Base-by-base conservation (phyloP, 2,113 vertebrate genomes). In the Puma concolor region DNA sequence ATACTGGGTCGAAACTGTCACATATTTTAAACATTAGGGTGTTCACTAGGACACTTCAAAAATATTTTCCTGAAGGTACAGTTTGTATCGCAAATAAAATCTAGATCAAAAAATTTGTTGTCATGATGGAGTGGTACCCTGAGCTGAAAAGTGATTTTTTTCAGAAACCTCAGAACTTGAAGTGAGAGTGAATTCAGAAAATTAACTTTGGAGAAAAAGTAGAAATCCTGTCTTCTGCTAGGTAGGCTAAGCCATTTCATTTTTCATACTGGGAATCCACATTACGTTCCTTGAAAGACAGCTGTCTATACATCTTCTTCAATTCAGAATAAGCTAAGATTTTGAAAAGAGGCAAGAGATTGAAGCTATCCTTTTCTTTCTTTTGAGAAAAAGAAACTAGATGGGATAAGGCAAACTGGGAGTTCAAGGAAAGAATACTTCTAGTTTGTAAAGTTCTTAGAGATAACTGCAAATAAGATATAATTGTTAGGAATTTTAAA, bases 391-490 rank as follows among this genome's bases (percentile, higher is more conserved):
- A n/a, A 41, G 12, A 67, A 91, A 38, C 12, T 77, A 52, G 11
- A 63, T 88, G 44, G 13, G 14, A 63, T 48, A 82, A 13, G 21
- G 10, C 13, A 90, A 79, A 44, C 9, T 66, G 48, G 69, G 38
- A 63, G 14, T 16, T 84, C 23, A 14, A 41, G 9, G n/a, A 93
- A 72, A 38, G 1, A 66, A 19, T 33, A 95, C 13, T 77, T 88
- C 2, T 91, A n/a, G 19, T 88, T 83, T 66, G 7, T 27, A 60
- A 44, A 88, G 19, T 50, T 77, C 23, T 87, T 82, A 69, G 41
- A 85, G 36, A 29, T 86, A 94, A 91, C 92, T 83, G 25, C 76
- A 97, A 84, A 76, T 82, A 41, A 7, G 4, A 79, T 83, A 31
- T 14, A 64, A 52, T 27, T 86, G 8, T n/a, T 33, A 77, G 38